Percentiles rank a stretch among this genome's conserved stretches.
Evolutionary conservation across 2,797 vertebrate species (phyloP).

Genomic region (Hephaestus fuliginosus): DNA sequence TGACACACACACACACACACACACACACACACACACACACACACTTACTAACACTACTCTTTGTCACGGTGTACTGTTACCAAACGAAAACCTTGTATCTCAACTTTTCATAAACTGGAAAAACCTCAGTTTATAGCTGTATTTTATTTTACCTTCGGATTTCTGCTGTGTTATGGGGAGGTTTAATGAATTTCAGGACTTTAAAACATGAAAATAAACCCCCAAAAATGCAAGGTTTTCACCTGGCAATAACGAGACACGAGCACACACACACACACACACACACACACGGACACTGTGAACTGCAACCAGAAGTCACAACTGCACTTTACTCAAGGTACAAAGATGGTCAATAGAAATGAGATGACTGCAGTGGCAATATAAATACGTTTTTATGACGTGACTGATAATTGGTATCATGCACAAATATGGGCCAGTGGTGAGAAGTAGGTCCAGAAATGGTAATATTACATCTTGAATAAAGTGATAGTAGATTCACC

Average conservation of each 20-base stretch:
- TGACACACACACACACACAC: conserved; percentile 2
- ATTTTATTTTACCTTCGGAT: not conserved
- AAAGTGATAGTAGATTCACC: not conserved
- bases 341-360: conserved; percentile 6
- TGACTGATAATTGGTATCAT: not conserved
- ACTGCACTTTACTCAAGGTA: conserved; percentile 27
- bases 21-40: not conserved
- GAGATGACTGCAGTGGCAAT: not conserved
- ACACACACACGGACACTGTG: not conserved
- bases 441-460: not conserved
- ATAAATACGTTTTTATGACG: conserved; percentile 14
- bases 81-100: not conserved
- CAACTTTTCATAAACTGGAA: not conserved
- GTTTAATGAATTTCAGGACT: not conserved
- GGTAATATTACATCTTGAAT: not conserved
- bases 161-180: not conserved
- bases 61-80: not conserved
- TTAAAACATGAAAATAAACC: not conserved
- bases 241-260: conserved; percentile 1
- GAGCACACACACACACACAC: not conserved
- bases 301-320: not conserved
- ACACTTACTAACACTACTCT: not conserved
- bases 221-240: not conserved
- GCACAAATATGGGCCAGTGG: not conserved
- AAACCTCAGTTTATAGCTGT: not conserved